Percentiles rank a stretch among this genome's conserved stretches.
phyloP scores from a whole-genome alignment of 1,140 invertebrate genomes.

The Planococcus citri region DNA sequence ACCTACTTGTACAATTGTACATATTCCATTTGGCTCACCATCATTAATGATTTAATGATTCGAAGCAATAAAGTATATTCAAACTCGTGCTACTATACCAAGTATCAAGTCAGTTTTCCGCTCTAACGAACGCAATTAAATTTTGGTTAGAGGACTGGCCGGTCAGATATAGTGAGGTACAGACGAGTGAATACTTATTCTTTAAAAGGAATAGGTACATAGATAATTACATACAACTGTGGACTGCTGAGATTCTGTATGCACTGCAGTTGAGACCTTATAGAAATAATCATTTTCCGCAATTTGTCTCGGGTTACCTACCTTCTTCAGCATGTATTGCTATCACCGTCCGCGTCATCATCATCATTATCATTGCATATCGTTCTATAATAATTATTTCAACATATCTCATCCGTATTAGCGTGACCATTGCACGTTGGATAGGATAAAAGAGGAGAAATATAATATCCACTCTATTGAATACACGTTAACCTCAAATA shows the following conservation, averaged over 20 bases:
- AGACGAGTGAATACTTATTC: too few species aligned
- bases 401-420: background rate
- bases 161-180: too few species aligned
- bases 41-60: too few species aligned
- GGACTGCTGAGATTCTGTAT: too few species aligned
- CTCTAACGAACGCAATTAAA: background rate
- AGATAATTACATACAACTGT: too few species aligned
- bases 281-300: too few species aligned
- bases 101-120: background rate
- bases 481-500: background rate
- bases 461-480: background rate
- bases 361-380: constrained; percentile 17
- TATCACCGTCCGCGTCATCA: constrained; percentile 26
- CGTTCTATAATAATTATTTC: too few species aligned
- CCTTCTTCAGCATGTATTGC: constrained; percentile 24
- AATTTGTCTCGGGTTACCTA: background rate
- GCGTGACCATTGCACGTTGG: background rate
- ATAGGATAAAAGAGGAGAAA: background rate
- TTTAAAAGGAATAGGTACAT: too few species aligned
- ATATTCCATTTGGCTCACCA: too few species aligned
- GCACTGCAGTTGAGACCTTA: too few species aligned
- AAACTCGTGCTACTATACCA: background rate
- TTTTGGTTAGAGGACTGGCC: too few species aligned
- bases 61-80: background rate
- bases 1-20: too few species aligned